Evolutionary conservation across 1,140 invertebrate genomes (phyloP).

Genomic region (Batillaria attramentaria): DNA sequence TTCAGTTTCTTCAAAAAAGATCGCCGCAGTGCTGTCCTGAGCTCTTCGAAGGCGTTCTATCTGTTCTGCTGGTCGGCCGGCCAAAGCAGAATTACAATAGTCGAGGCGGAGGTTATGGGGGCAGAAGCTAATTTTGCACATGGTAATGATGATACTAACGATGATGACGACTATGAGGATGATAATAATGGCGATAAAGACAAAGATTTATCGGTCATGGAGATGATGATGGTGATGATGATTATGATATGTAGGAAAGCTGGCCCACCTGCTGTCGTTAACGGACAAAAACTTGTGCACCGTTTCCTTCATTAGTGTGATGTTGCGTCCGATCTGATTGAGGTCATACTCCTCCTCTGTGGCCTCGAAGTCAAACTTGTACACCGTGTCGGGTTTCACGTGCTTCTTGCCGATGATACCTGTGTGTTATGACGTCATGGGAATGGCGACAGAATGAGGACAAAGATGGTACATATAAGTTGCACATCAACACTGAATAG

Average conservation of each 20-base stretch:
- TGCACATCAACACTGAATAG: not conserved
- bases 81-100: no score
- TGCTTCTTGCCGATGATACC: slow-evolving; percentile 94
- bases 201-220: not conserved
- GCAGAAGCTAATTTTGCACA: no score
- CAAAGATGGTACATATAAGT: not conserved
- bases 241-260: not conserved
- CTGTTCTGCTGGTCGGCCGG: no score
- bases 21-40: no score
- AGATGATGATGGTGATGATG: not conserved
- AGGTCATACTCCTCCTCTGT: slow-evolving; percentile 91
- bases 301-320: slow-evolving; percentile 87
- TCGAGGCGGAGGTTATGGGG: not conserved
- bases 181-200: not conserved
- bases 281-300: slow-evolving; percentile 81
- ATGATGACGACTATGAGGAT: not conserved
- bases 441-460: not conserved
- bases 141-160: not conserved
- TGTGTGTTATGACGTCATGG: no score
- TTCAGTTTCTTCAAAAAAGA: no score
- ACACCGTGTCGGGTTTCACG: slow-evolving; percentile 83
- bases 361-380: slow-evolving; percentile 86
- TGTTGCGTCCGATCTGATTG: slow-evolving; percentile 88
- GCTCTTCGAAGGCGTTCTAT: no score
- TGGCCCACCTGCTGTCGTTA: slow-evolving; percentile 50